phyloP scores from a whole-genome alignment of 2,113 vertebrate species.

The Poeciliopsis turrubarensis region DNA sequence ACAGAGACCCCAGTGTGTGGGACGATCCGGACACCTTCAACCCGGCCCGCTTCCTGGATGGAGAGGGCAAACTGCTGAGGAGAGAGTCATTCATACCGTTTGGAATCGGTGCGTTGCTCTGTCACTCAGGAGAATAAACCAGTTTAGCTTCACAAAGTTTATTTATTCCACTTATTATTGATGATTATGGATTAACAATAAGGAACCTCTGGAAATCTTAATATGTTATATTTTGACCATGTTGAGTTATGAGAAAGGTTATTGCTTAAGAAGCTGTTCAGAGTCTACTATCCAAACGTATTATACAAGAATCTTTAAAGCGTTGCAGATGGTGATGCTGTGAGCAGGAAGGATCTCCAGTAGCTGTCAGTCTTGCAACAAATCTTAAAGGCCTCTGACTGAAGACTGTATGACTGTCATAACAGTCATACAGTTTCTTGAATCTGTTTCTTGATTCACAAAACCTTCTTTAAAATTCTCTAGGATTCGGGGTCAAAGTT shows the following conservation, averaged over 20 bases:
- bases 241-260: no score
- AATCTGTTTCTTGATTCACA: no score
- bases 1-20: constrained; percentile 91
- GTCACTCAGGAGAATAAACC: background rate
- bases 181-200: background rate
- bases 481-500: no score
- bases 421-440: no score
- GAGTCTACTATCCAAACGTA: background rate
- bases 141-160: background rate
- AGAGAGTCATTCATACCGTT: constrained; percentile 93
- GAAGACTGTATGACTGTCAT: no score
- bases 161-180: background rate
- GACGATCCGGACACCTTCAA: constrained; percentile 89
- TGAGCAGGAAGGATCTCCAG: no score
- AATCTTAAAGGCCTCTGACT: no score
- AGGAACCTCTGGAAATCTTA: background rate
- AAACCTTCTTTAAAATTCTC: no score
- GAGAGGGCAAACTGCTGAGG: constrained; percentile 86
- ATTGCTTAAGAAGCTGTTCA: background rate
- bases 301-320: no score
- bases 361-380: no score
- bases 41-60: constrained; percentile 88
- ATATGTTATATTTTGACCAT: no score
- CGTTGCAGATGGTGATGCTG: no score
- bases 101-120: constrained; percentile 85